A percentile compares a stretch with the other conserved stretches of the same genome.
Evolutionary conservation across 2,797 vertebrate species (phyloP).

Genomic region (Apogon hyalosoma): DNA sequence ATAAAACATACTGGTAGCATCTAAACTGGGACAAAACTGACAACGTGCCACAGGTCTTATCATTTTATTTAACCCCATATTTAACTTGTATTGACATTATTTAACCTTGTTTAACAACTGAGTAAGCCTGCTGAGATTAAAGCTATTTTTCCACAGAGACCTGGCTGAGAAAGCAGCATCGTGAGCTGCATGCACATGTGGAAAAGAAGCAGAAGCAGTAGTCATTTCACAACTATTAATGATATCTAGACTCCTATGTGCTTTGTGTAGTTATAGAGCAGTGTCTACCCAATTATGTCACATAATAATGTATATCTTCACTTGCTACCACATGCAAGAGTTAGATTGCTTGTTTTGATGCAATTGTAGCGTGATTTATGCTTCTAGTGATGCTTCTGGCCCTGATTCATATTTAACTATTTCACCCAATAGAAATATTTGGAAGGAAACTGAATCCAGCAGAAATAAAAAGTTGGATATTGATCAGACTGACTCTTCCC

Average conservation of each 20-base stretch:
- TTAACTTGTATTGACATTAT: constrained; percentile 53
- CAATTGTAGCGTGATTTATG: background rate
- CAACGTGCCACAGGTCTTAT: constrained; percentile 30
- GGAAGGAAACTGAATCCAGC: background rate
- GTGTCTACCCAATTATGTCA: too few relatives aligned
- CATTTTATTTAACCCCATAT: constrained; percentile 52
- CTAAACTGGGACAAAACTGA: constrained; percentile 15
- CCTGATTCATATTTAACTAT: constrained; percentile 5
- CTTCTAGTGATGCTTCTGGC: background rate
- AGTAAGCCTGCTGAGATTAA: constrained; percentile 47
- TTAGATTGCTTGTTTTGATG: background rate
- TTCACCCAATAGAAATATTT: background rate
- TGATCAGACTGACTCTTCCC: constrained; percentile 25
- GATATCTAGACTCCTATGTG: background rate
- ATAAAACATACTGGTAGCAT: constrained; percentile 4
- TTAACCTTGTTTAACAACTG: constrained; percentile 58
- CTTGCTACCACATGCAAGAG: background rate
- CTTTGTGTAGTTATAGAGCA: background rate
- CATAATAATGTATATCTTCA: too few relatives aligned
- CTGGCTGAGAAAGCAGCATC: constrained; percentile 20
- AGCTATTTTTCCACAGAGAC: constrained; percentile 47
- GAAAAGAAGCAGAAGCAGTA: constrained; percentile 5
- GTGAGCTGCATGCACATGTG: constrained; percentile 42
- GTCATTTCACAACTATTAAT: background rate
- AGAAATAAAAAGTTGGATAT: constrained; percentile 28